Evolutionary conservation across 2,888 invertebrate species (phyloP).

Genomic region (Epinotia nisella): DNA sequence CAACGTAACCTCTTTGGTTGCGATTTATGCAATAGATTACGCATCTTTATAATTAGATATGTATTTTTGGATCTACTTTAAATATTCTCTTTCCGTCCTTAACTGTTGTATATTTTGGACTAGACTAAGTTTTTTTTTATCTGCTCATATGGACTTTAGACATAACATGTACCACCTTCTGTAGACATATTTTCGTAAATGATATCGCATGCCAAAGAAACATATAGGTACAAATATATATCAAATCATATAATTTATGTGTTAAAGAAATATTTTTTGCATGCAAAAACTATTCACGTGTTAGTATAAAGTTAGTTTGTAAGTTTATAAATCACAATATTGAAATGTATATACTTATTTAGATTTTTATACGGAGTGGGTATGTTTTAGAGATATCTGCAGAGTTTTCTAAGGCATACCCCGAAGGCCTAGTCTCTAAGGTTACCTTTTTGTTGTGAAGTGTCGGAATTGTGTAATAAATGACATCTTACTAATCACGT

Average conservation of each 20-base stretch:
- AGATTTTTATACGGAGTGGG: conserved; percentile 39
- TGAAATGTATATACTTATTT: conserved; percentile 43
- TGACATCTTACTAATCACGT: conserved; percentile 42
- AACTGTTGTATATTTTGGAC: conserved; percentile 48
- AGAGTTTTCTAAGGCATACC: conserved; percentile 24
- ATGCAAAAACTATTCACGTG: conserved; percentile 60
- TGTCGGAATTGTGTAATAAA: conserved; percentile 34
- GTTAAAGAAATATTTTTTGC: conserved; percentile 62
- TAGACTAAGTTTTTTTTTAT: conserved; percentile 28
- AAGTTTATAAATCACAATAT: conserved; percentile 43
- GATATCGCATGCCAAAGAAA: conserved; percentile 72
- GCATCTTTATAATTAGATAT: conserved; percentile 34
- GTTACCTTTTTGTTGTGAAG: conserved; percentile 38
- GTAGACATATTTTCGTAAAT: conserved; percentile 33
- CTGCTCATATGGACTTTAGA: conserved; percentile 35
- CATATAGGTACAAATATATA: conserved; percentile 70
- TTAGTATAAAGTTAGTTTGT: conserved; percentile 25
- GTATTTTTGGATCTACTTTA: conserved; percentile 21
- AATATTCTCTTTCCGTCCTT: conserved; percentile 62
- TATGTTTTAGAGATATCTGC: conserved; percentile 29
- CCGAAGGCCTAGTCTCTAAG: conserved; percentile 35
- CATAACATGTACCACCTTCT: conserved; percentile 36
- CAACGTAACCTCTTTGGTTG: conserved; percentile 40
- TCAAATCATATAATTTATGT: conserved; percentile 50
- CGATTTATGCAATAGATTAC: conserved; percentile 38